Evolutionary conservation across 92 coral and sea anemone genomes (phyloP).

Genomic region (Actinernus sp.): DNA sequence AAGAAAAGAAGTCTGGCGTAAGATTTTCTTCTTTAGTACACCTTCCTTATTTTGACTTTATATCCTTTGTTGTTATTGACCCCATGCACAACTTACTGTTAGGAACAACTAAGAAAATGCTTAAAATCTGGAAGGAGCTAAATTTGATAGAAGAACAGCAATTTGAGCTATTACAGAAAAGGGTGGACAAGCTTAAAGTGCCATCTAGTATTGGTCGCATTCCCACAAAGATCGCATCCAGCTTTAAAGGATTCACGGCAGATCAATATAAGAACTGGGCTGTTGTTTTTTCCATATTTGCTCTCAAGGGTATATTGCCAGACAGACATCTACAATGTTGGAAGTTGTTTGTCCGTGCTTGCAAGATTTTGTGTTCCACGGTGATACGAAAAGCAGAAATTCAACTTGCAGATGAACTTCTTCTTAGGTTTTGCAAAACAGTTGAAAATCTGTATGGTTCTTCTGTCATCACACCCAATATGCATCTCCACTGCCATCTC

Average conservation of each 20-base stretch:
- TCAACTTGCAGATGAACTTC: not conserved
- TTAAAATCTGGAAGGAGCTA: conserved; percentile 1
- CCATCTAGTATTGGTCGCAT: not conserved
- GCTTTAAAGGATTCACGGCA: not conserved
- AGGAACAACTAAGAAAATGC: conserved; percentile 29
- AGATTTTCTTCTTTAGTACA: conserved; percentile 18
- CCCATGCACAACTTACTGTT: conserved; percentile 61
- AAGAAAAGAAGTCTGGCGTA: conserved; percentile 30
- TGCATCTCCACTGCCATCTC: not conserved
- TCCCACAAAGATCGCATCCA: not conserved
- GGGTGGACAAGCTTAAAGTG: not conserved
- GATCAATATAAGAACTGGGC: not conserved
- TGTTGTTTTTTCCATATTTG: not conserved
- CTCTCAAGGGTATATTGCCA: not conserved
- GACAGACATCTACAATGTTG: not conserved
- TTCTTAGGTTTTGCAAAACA: not conserved
- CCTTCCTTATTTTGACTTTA: conserved; percentile 25
- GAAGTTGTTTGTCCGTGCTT: not conserved
- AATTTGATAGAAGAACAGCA: not conserved
- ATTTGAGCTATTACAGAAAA: no score
- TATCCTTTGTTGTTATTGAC: conserved; percentile 32
- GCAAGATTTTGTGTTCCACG: not conserved
- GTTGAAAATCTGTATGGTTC: not conserved
- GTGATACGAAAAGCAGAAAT: not conserved
- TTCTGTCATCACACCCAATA: not conserved